Evolutionary conservation across 2,888 invertebrate genomes (phyloP).

Genomic region (Tridacna crocea): DNA sequence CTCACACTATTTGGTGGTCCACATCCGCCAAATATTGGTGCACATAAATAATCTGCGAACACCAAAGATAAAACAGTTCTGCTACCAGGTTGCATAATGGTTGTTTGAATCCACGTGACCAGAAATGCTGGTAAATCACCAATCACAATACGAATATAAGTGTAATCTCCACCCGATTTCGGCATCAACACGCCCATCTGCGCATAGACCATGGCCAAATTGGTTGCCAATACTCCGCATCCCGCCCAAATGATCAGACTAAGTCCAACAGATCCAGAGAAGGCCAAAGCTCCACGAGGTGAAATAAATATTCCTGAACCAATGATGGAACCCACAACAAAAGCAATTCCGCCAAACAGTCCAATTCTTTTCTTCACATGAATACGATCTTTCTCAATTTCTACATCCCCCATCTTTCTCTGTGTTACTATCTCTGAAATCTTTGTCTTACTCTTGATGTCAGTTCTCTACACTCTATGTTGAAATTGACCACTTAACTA

Average conservation of each 20-base stretch:
- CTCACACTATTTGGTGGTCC: constrained; percentile 60
- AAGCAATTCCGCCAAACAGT: constrained; percentile 37
- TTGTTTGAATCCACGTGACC: constrained; percentile 86
- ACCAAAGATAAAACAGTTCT: constrained; percentile 84
- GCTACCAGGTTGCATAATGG: constrained; percentile 74
- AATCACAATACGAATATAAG: constrained; percentile 86
- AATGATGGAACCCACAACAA: constrained; percentile 81
- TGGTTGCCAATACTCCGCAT: constrained; percentile 51
- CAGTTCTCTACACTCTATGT: no score
- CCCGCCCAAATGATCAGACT: constrained; percentile 60
- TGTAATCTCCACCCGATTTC: constrained; percentile 92
- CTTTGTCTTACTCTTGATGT: no score
- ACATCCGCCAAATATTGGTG: constrained; percentile 69
- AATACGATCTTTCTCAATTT: constrained; percentile 35
- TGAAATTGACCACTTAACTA: no score
- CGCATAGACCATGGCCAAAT: constrained; percentile 91
- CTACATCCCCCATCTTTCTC: background rate
- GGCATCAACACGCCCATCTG: constrained; percentile 92
- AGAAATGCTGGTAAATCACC: constrained; percentile 84
- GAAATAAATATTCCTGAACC: constrained; percentile 99
- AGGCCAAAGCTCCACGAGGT: constrained; percentile 94
- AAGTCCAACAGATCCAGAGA: constrained; percentile 93
- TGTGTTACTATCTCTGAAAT: no score
- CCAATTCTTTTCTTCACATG: constrained; percentile 46
- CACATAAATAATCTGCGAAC: constrained; percentile 69